Evolutionary conservation across 2,888 invertebrate species (phyloP).

Genomic region (Bugula neritina): DNA sequence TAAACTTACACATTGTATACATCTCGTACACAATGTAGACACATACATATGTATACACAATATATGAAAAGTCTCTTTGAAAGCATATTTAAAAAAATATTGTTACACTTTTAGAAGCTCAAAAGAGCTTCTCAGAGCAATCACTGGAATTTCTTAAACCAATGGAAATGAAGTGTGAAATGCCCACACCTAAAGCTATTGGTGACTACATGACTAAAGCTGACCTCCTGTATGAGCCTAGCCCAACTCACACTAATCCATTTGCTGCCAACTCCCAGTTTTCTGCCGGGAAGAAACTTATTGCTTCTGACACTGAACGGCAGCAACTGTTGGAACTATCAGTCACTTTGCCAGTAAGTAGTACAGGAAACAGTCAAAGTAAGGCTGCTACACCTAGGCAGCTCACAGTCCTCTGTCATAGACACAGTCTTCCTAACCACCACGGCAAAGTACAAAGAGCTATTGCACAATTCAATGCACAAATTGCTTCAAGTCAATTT

Average conservation of each 20-base stretch:
- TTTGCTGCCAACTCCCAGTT: conserved; percentile 44
- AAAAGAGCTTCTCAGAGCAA: conserved; percentile 7
- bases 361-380: neutral
- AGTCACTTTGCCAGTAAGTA: neutral
- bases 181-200: conserved; percentile 60
- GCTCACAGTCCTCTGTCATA: neutral
- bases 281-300: conserved; percentile 34
- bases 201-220: conserved; percentile 73
- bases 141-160: neutral
- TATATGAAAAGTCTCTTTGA: no score
- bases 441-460: neutral
- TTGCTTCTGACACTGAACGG: neutral
- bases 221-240: conserved; percentile 51
- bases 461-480: neutral
- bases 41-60: no score
- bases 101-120: neutral
- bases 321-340: neutral
- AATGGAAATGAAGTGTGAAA: neutral
- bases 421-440: neutral
- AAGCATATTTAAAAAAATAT: no score
- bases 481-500: neutral
- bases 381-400: neutral
- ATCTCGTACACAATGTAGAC: no score
- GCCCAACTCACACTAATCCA: conserved; percentile 37
- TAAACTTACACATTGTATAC: no score